These are phyloP conservation scores for Patiria miniata DNA, from an alignment of 35 echinoderm and acorn worm genomes.

Conservation along the genomic window DNA sequence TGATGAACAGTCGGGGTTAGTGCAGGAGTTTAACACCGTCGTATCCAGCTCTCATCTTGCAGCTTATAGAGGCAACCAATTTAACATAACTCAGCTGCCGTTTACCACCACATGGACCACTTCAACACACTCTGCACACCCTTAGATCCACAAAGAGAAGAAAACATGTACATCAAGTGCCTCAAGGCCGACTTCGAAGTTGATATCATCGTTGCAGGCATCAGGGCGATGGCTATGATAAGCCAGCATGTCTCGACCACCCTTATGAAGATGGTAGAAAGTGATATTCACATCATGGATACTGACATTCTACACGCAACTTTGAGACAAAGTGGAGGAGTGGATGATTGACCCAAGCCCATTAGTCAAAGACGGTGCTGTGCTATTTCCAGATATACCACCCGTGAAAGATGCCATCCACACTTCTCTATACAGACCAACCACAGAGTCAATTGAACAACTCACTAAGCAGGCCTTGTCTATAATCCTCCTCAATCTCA, in stretches of 20 bases:
- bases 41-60: conserved; percentile 37
- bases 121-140: background rate
- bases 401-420: conserved; percentile 18
- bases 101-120: conserved; percentile 21
- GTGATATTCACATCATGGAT: conserved; percentile 54
- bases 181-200: conserved; percentile 25
- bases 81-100: conserved; percentile 17
- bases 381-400: conserved; percentile 24
- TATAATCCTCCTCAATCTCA: conserved; percentile 6
- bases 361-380: conserved; percentile 11
- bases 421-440: background rate
- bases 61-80: conserved; percentile 58
- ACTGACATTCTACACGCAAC: conserved; percentile 50
- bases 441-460: background rate
- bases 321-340: conserved; percentile 23
- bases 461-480: background rate
- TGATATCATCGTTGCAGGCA: conserved; percentile 33
- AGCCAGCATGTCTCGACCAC: conserved; percentile 43
- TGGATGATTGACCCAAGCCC: conserved; percentile 47
- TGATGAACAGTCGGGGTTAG: conserved; percentile 43
- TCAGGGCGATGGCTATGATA: conserved; percentile 54
- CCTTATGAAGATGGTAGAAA: conserved; percentile 65
- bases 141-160: conserved; percentile 13
- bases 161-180: conserved; percentile 30
- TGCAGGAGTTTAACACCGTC: conserved; percentile 44